phyloP scores from a whole-genome alignment of 1,140 invertebrate genomes.

The Plutomurus gul region DNA sequence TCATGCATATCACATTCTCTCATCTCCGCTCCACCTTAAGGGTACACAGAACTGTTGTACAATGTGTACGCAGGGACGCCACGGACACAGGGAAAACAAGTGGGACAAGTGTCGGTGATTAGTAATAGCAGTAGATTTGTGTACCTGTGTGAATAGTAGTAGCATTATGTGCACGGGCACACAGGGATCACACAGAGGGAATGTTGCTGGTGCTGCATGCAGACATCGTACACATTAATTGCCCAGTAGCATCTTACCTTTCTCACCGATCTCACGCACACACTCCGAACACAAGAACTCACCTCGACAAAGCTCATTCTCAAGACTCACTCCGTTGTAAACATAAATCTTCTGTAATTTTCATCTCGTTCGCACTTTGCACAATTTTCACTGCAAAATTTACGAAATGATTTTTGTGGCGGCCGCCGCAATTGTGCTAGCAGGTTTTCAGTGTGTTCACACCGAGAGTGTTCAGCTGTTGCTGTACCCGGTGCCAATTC shows the following conservation, averaged over 20 bases:
- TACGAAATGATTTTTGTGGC: not conserved
- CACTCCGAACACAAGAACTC: not conserved
- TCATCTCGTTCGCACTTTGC: not conserved
- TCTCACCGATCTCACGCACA: not conserved
- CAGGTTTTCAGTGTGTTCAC: not conserved
- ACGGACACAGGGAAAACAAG: no score
- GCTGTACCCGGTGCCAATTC: not conserved
- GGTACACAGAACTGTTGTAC: no score
- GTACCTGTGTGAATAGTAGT: no score
- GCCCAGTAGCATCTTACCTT: constrained; percentile 7
- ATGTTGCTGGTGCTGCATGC: no score
- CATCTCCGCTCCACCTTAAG: no score
- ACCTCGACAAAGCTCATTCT: not conserved
- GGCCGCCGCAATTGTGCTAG: not conserved
- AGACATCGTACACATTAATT: not conserved
- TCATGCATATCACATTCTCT: no score
- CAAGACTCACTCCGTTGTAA: not conserved
- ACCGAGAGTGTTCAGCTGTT: not conserved
- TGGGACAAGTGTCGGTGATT: no score
- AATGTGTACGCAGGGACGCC: no score
- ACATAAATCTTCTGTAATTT: no score
- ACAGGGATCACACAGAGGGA: no score
- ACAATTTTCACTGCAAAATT: not conserved
- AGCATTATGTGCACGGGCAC: no score
- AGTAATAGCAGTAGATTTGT: no score